A percentile compares a stretch with the other conserved stretches of the same genome.
Evolutionary conservation across 2,888 invertebrate genomes (phyloP).

Genomic region (Myathropa florea): DNA sequence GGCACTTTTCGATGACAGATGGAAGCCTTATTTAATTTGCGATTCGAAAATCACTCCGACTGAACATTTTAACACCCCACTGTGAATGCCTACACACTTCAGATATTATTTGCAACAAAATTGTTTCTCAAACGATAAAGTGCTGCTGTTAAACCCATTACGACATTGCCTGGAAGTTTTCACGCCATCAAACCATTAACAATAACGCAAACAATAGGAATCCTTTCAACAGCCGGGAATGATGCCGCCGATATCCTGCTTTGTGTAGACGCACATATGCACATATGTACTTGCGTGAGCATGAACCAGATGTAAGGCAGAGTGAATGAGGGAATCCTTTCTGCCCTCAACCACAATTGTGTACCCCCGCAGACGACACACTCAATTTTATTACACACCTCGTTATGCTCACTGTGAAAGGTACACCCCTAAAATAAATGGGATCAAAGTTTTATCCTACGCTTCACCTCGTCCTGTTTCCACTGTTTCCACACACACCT

Average conservation of each 20-base stretch:
- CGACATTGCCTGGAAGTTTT: slow-evolving; percentile 34
- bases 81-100: not conserved
- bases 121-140: slow-evolving; percentile 39
- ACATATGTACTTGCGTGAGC: not conserved
- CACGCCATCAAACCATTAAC: slow-evolving; percentile 51
- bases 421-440: slow-evolving; percentile 17
- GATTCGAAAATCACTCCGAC: not conserved
- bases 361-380: slow-evolving; percentile 59
- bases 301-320: not conserved
- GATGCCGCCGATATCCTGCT: slow-evolving; percentile 11
- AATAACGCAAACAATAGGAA: slow-evolving; percentile 33
- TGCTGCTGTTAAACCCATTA: slow-evolving; percentile 34
- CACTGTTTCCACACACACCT: not conserved
- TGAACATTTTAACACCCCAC: not conserved
- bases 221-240: not conserved
- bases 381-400: slow-evolving; percentile 56
- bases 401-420: slow-evolving; percentile 25
- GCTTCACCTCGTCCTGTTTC: not conserved
- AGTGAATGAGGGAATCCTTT: slow-evolving; percentile 14
- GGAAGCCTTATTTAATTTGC: too few species aligned
- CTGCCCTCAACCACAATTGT: slow-evolving; percentile 46
- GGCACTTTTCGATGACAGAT: too few species aligned
- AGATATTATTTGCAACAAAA: slow-evolving; percentile 25
- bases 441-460: slow-evolving; percentile 22
- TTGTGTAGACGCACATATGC: not conserved